Evolutionary conservation across 2,888 invertebrate genomes (phyloP), one percentile per base, ranked within the genome.

Genomic region (Trichogramma dendrolimi): DNA sequence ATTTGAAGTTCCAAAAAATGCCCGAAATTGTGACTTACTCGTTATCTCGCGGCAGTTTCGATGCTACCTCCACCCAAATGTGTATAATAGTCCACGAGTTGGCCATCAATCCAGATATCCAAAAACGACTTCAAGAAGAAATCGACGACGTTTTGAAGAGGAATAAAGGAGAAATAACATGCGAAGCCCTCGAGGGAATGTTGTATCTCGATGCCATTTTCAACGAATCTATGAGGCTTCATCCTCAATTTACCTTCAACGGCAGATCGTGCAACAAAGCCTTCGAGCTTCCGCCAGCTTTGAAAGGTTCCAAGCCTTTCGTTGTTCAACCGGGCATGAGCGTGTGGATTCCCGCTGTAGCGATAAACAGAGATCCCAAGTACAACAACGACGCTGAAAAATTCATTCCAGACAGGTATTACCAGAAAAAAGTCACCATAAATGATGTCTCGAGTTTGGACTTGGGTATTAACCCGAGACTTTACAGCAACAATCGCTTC

Each of bases 201-300:
- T 79, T 80, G 51, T 85, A 83, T 67, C 67, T 86, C 71, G 84
- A 85, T 56, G 84, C 83, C 78, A 81, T 84, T 0, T 70, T 83
- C 2, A 67, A 71, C 60, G 78, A 79, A 60, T 62, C 72, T 4
- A 58, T 78, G 6, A 68, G 79, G 10, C 62, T 73, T 42, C 73
- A 74, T 61, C 73, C 79, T 0, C 69, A 73, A 6, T 54, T 58
- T 0, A 27, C 69, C 0, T 53, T 72, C 4, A 46, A 71, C 0
- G 80, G 79, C 58, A 70, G 80, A 46, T 48, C 71, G 1, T 77
- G 77, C 50, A 68, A 62, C 2, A 73, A 72, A 44, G 66, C 69
- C 0, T 79, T 78, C 42, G 73, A 76, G 48, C 55, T 78, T 11
- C 76, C 76, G 0, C 73, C 77, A 0, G 64, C 72, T 1, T 52